A percentile compares a stretch with the other conserved stretches of the same genome.
These are phyloP conservation scores for Nasonia longicornis DNA, from an alignment of 1,140 invertebrate species.

Conservation along the genomic window DNA sequence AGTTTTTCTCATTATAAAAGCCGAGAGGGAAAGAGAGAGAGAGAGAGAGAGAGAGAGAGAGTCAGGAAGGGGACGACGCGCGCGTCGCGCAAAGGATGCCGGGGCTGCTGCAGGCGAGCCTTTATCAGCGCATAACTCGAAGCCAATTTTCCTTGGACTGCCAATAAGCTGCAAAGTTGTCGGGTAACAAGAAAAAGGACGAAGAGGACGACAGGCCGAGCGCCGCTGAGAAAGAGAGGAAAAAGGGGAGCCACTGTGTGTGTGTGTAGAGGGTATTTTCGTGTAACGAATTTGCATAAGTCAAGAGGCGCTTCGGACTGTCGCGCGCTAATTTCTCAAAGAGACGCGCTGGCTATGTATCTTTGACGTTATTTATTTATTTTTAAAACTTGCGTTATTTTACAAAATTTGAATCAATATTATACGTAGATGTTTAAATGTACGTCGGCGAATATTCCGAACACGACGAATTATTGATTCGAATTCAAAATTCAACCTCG, in stretches of 20 bases:
- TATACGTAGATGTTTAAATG: too few species aligned
- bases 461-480: too few species aligned
- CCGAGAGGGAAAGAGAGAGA: neutral
- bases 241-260: neutral
- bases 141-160: conserved; percentile 41
- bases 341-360: too few species aligned
- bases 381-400: too few species aligned
- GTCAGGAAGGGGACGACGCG: neutral
- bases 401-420: too few species aligned
- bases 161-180: conserved; percentile 39
- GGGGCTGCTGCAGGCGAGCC: neutral
- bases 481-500: too few species aligned
- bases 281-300: neutral
- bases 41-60: too few species aligned
- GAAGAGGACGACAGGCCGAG: neutral
- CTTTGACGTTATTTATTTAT: too few species aligned
- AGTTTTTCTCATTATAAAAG: conserved; percentile 45
- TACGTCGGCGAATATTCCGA: too few species aligned
- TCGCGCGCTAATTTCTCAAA: neutral
- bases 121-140: conserved; percentile 40
- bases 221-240: neutral
- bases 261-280: neutral
- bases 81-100: neutral
- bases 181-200: conserved; percentile 17
- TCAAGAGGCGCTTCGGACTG: neutral